Conservation (phyloP, 1,140 invertebrate genomes). For the Andricus grossulariae region DNA sequence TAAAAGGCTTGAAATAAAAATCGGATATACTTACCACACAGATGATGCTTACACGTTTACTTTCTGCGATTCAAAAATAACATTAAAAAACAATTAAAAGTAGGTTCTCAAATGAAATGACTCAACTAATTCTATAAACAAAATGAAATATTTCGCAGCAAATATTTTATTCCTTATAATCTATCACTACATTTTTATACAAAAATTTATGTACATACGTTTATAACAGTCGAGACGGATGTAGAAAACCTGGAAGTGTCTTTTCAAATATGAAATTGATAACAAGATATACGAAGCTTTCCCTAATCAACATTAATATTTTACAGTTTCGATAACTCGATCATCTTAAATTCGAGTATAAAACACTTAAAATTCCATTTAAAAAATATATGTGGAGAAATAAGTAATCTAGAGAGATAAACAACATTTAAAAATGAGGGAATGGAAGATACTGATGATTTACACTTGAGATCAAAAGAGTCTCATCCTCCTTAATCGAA, state of each 20-base stretch:
- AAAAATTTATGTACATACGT: conserved; percentile 29
- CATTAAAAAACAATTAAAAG: too few relatives aligned
- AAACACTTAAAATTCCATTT: background rate
- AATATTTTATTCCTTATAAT: conserved; percentile 1
- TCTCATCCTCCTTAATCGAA: background rate
- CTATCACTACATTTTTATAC: background rate
- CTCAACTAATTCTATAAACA: background rate
- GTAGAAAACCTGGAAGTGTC: conserved; percentile 23
- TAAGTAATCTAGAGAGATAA: background rate
- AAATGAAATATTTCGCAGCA: background rate
- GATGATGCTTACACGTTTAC: too few relatives aligned
- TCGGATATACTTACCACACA: too few relatives aligned
- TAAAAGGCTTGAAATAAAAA: too few relatives aligned
- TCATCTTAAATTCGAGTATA: background rate
- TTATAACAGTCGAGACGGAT: conserved; percentile 10
- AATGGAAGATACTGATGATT: too few relatives aligned
- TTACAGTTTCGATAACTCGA: background rate
- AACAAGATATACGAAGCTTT: background rate
- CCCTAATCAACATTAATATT: background rate
- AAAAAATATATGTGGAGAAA: background rate
- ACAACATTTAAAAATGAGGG: too few relatives aligned
- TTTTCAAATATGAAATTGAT: background rate
- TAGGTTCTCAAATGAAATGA: too few relatives aligned
- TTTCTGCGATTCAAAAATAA: too few relatives aligned
- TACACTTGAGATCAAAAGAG: background rate